phyloP scores from a whole-genome alignment of 2,797 vertebrate species.

The Pristis pectinata region DNA sequence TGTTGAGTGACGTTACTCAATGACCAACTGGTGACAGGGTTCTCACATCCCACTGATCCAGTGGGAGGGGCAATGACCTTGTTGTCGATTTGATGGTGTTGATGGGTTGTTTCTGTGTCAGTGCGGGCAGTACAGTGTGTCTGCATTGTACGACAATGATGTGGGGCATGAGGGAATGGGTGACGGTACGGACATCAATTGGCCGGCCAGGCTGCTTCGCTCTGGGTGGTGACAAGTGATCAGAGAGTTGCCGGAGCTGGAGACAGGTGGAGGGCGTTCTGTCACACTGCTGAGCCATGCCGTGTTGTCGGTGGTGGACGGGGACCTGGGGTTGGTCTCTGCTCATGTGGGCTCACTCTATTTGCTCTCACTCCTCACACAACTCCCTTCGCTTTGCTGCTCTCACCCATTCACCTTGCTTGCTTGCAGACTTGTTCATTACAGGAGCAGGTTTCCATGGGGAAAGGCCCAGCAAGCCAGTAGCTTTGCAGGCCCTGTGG shows the following conservation, averaged over 20 bases:
- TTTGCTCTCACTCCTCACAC: no score
- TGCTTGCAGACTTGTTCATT: not conserved
- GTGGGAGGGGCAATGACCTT: no score
- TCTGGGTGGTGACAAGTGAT: not conserved
- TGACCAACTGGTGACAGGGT: no score
- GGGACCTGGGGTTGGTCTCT: not conserved
- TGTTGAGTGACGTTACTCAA: no score
- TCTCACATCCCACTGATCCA: no score
- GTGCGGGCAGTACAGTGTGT: no score
- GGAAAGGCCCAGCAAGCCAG: not conserved
- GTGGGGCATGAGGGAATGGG: no score
- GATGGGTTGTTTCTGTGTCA: no score
- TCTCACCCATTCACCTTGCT: not conserved
- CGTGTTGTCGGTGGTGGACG: not conserved
- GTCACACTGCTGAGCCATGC: not conserved
- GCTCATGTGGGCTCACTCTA: not conserved
- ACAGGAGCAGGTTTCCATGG: not conserved
- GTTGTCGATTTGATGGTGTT: no score
- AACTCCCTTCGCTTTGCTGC: no score
- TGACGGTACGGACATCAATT: not conserved
- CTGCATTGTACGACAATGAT: no score
- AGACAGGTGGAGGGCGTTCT: not conserved
- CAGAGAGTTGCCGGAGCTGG: not conserved
- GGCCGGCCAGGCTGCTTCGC: not conserved
- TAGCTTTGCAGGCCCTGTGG: no score